Evolutionary conservation across 2,888 invertebrate genomes (phyloP).

Genomic region (Bedellia somnulentella): DNA sequence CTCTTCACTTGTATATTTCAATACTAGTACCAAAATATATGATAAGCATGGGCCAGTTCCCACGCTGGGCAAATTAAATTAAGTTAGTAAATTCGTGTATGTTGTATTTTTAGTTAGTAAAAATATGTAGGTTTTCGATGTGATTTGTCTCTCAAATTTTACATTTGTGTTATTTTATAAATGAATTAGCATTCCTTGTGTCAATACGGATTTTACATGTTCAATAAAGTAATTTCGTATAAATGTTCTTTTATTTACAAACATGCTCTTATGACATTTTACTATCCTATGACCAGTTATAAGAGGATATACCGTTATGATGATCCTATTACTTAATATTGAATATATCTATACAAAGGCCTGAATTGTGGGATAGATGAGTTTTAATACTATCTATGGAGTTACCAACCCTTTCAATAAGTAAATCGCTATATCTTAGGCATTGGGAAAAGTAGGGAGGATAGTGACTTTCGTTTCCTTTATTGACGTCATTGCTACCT

Average conservation of each 20-base stretch:
- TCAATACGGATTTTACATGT: slow-evolving; percentile 63
- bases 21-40: slow-evolving; percentile 48
- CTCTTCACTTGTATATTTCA: slow-evolving; percentile 56
- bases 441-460: too few relatives aligned
- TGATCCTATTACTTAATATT: too few relatives aligned
- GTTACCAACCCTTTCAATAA: too few relatives aligned
- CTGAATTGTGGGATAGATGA: too few relatives aligned
- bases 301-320: too few relatives aligned
- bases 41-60: slow-evolving; percentile 16
- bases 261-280: too few relatives aligned
- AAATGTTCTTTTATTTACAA: slow-evolving; percentile 16
- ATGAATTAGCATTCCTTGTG: slow-evolving; percentile 63
- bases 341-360: too few relatives aligned
- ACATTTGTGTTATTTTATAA: slow-evolving; percentile 61
- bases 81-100: slow-evolving; percentile 51
- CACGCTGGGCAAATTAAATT: slow-evolving; percentile 21
- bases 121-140: slow-evolving; percentile 56
- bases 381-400: too few relatives aligned
- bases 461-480: too few relatives aligned
- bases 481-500: too few relatives aligned
- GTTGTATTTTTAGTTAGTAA: slow-evolving; percentile 60
- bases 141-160: slow-evolving; percentile 61
- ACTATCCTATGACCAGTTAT: too few relatives aligned
- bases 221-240: slow-evolving; percentile 63
- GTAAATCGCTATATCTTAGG: too few relatives aligned